Evolutionary conservation across 53 echinoderm and acorn worm genomes (phyloP).

Genomic region (Luidia sarsii): DNA sequence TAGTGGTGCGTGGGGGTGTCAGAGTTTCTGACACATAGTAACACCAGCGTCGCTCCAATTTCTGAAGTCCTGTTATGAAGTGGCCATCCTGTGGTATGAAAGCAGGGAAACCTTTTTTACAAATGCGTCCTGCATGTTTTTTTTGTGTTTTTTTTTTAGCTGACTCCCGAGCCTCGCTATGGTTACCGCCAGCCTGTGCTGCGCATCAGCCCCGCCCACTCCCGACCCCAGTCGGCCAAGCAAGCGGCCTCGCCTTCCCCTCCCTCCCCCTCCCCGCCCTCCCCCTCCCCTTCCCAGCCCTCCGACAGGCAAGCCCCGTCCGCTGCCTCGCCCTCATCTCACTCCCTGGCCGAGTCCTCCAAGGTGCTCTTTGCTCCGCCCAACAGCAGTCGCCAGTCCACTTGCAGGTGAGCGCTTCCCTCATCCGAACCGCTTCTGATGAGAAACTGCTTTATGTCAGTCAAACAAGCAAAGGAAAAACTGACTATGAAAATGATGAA

Average conservation of each 20-base stretch:
- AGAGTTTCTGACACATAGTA: too few species aligned
- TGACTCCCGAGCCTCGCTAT: constrained; percentile 64
- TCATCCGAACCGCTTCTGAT: too few species aligned
- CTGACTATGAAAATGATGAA: too few species aligned
- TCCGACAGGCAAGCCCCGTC: constrained; percentile 6
- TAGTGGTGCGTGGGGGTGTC: too few species aligned
- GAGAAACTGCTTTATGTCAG: too few species aligned
- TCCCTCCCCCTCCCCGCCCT: too few species aligned
- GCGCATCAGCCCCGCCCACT: constrained; percentile 18
- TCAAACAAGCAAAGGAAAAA: too few species aligned
- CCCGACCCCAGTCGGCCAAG: constrained; percentile 24
- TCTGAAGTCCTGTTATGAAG: too few species aligned
- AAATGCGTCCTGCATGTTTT: neutral
- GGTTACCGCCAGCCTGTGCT: constrained; percentile 64
- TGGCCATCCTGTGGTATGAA: neutral
- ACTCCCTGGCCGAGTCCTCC: constrained; percentile 15
- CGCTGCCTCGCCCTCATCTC: constrained; percentile 17
- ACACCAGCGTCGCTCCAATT: too few species aligned
- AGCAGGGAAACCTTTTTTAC: neutral
- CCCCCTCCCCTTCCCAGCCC: neutral
- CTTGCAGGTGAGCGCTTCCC: constrained; percentile 57
- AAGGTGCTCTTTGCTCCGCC: constrained; percentile 66
- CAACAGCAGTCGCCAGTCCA: constrained; percentile 72
- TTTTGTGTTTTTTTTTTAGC: constrained; percentile 10
- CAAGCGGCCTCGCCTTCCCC: neutral